Base-by-base conservation (phyloP, 2,888 invertebrate genomes). In the Dolomedes plantarius region DNA sequence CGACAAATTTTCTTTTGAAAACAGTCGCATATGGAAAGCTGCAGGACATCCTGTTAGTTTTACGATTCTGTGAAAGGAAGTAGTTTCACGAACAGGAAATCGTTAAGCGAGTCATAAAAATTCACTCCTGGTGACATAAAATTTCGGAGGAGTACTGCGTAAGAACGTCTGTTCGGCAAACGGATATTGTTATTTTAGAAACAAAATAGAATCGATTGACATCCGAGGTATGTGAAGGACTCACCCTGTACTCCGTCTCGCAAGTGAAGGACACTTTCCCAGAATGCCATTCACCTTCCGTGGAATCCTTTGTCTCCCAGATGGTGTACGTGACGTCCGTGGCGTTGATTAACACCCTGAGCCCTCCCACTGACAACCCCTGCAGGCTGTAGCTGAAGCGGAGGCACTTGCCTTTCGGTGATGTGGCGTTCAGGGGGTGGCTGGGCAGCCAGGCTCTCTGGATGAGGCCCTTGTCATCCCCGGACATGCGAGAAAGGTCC, bases 401-500 rank as follows among this genome's bases (percentile, higher is more conserved):
- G 0, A 87, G 72, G 29, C 87, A 87, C 62, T 87, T 87, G 29
- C 87, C 86, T 19, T 56, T 83, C 0, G 81, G 75, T 0, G 76
- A 83, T 1, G 80, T 78, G 28, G 87, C 75, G 41, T 83, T 81
- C 13, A 83, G 62, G 0, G 74, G 75, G 9, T 65, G 36, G 0
- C 73, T 81, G 0, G 87, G 82, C 3, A 87, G 19, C 87, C 87
- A 87, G 7, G 87, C 87, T 19, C 81, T 19, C 1, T 82, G 72
- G 16, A 81, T 29, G 11, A 83, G 75, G 0, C 80, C 81, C 0
- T 73, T 41, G 13, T 79, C 76, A 23, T 79, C 83, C 23, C 79
- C 79, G 13, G 77, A 78, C 83, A 87, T 87, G 11, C 80, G 69
- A 9, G 83, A 87, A 0, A 87, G 56, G 23, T 91, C 91, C 31